Evolutionary conservation across 2,888 invertebrate species (phyloP).

Genomic region (Oscheius sp.): DNA sequence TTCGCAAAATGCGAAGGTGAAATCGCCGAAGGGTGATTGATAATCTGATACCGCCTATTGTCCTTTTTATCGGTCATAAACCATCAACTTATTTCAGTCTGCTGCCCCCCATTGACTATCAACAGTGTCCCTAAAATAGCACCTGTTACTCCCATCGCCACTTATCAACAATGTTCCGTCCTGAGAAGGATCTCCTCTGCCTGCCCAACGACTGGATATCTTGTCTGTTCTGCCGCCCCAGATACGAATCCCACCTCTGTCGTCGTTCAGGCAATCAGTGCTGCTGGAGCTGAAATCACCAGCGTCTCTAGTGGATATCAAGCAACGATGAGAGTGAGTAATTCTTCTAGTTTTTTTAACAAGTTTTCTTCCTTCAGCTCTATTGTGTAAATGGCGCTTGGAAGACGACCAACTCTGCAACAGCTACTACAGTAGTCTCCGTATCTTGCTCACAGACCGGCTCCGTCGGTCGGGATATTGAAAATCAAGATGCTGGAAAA

Average conservation of each 20-base stretch:
- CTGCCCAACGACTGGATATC: slow-evolving; percentile 28
- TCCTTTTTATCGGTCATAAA: background rate
- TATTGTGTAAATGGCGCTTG: slow-evolving; percentile 27
- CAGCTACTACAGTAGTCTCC: background rate
- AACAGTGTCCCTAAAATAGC: slow-evolving; percentile 18
- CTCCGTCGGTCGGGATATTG: slow-evolving; percentile 10
- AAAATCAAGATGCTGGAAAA: slow-evolving; percentile 14
- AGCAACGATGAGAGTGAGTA: slow-evolving; percentile 19
- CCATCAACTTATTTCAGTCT: slow-evolving; percentile 14
- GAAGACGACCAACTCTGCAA: slow-evolving; percentile 13
- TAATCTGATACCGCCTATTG: too few species aligned
- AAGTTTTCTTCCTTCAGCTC: background rate
- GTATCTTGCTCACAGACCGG: slow-evolving; percentile 30
- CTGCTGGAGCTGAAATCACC: background rate
- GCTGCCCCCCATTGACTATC: slow-evolving; percentile 25
- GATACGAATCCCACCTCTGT: slow-evolving; percentile 29
- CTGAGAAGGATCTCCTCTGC: slow-evolving; percentile 26
- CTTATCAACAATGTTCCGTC: slow-evolving; percentile 26
- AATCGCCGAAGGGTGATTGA: background rate
- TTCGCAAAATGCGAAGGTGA: background rate
- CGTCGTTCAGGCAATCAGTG: slow-evolving; percentile 19
- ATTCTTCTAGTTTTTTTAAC: background rate
- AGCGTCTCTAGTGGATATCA: background rate
- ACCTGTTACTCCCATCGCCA: slow-evolving; percentile 3
- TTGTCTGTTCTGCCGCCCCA: slow-evolving; percentile 27